Percentiles rank a stretch among this genome's conserved stretches.
These are phyloP conservation scores for Nesoenas mayeri DNA, from an alignment of 2,113 vertebrate genomes.

Conservation along the genomic window DNA sequence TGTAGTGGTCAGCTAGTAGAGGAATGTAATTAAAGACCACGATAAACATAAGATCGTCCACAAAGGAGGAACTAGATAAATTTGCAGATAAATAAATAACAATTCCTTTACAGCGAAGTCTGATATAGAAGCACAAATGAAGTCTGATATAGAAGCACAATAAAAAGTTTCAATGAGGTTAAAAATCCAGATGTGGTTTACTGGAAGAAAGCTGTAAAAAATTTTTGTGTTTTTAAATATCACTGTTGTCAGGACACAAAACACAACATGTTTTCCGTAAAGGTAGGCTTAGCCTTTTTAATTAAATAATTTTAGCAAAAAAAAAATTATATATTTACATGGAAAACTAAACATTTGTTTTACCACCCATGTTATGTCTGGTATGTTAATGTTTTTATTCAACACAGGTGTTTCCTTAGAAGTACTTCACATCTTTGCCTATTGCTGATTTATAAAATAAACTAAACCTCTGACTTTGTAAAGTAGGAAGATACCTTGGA, in stretches of 20 bases:
- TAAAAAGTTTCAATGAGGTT: neutral
- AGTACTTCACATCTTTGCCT: neutral
- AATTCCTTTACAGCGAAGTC: neutral
- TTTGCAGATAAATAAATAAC: conserved; percentile 65
- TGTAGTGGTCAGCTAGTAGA: conserved; percentile 80
- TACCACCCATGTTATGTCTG: neutral
- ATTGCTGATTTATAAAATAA: neutral
- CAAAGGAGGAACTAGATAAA: conserved; percentile 18
- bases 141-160: neutral
- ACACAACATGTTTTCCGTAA: neutral
- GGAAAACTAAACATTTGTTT: neutral
- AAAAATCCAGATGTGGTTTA: conserved; percentile 44
- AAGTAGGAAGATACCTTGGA: neutral
- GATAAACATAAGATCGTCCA: conserved; percentile 66
- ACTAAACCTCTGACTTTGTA: neutral
- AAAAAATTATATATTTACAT: neutral
- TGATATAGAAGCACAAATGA: neutral
- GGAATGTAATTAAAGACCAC: conserved; percentile 85
- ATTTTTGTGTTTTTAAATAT: neutral
- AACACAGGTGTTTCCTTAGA: conserved; percentile 68
- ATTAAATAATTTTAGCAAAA: neutral
- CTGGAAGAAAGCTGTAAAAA: conserved; percentile 39
- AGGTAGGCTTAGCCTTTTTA: neutral
- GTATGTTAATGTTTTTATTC: conserved; percentile 15
- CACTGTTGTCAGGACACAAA: neutral